Percentiles rank a stretch among this genome's conserved stretches.
Conservation (phyloP, 2,888 invertebrate species). For the Tinea semifulvella region DNA sequence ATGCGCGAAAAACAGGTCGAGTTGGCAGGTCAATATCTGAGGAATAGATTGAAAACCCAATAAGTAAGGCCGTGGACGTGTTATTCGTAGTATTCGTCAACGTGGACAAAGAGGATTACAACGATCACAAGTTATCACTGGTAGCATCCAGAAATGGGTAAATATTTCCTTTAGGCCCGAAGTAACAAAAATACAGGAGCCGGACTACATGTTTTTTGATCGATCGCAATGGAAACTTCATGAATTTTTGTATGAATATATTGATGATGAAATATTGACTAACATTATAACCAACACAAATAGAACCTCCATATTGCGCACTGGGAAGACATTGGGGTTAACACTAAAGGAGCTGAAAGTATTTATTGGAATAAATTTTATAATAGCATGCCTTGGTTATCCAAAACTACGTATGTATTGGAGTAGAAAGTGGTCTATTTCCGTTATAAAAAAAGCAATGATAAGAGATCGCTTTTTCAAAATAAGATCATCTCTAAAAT, state of each 20-base stretch:
- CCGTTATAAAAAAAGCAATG: not conserved
- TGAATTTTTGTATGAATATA: not conserved
- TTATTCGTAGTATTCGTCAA: not conserved
- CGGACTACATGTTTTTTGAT: not conserved
- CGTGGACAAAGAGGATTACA: not conserved
- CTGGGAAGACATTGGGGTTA: not conserved
- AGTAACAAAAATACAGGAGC: not conserved
- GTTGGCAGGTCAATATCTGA: not conserved
- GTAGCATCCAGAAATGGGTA: not conserved
- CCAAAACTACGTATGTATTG: conserved; percentile 5
- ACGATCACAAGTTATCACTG: not conserved
- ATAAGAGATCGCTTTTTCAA: conserved; percentile 9
- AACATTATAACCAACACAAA: not conserved
- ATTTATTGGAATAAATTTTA: conserved; percentile 3
- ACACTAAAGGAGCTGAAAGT: not conserved
- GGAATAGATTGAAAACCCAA: not conserved
- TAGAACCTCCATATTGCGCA: not conserved
- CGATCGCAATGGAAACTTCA: not conserved
- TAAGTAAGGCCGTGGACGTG: not conserved
- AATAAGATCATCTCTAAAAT: not conserved
- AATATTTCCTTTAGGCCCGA: not conserved
- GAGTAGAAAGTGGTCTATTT: not conserved
- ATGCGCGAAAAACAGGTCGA: not conserved
- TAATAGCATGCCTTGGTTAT: not conserved
- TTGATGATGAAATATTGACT: not conserved